Base-by-base conservation (phyloP, 2,113 vertebrate genomes). In the Ageneiosus marmoratus region DNA sequence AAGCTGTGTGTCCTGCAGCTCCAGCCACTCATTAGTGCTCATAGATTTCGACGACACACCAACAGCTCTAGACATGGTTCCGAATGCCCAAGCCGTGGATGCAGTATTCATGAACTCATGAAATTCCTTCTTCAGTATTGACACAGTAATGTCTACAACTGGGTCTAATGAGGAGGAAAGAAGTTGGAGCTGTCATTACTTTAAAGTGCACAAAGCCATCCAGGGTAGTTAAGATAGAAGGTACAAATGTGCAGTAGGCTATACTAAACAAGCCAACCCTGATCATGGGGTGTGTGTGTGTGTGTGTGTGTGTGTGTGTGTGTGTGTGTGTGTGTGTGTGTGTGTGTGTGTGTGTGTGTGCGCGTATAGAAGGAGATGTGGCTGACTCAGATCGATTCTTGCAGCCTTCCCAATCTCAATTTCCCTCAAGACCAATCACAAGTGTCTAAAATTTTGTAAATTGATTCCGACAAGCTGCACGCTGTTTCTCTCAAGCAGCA, bases 401-500 rank as follows among this genome's bases (percentile, higher is more conserved):
- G 20, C 44, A 48, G 44, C 18, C 70, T 13, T 48, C 70, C 56
- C 55, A 37, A 76, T 76, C 50, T n/a, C 22, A 27, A 53, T 65
- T 55, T 83, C 81, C 46, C 58, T 55, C 32, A 58, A 73, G 48
- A 76, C 60, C 60, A 77, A 53, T 83, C 69, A 82, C 55, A 10
- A 74, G 41, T 20, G 1, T 29, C 73, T 65, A 44, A 74, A 83
- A 53, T 53, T 58, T 29, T 83, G 70, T 75, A 51, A 83, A 83
- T 76, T 77, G 73, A 77, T 77, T 67, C 50, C 10, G 73, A 83
- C 81, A 77, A 63, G 73, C 53, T 51, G 55, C 58, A 20, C 22
- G 60, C 81, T 67, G 73, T 29, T 53, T 76, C 81, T 77, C 13
- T 83, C 48, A 70, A 37, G 41, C 80, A 63, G 55, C 56, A 63